These are phyloP conservation scores for Caenorhabditis sp. DNA, from an alignment of 2,888 invertebrate genomes.

Conservation along the genomic window DNA sequence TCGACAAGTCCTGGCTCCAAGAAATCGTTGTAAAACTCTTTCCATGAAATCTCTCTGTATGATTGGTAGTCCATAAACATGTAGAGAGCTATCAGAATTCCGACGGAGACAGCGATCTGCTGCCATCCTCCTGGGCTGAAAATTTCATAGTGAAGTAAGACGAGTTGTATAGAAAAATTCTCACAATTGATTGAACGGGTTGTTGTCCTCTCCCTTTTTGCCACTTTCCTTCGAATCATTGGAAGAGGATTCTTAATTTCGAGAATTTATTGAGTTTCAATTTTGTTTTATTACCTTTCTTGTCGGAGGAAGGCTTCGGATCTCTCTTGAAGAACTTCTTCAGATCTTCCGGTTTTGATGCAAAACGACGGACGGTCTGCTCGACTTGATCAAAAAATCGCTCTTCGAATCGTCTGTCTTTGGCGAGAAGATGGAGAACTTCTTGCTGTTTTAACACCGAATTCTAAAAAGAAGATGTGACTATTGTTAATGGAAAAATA, in stretches of 20 bases:
- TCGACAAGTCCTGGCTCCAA: constrained; percentile 86
- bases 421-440: constrained; percentile 65
- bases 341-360: constrained; percentile 61
- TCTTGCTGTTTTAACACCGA: constrained; percentile 62
- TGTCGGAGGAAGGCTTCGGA: constrained; percentile 30
- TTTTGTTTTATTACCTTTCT: constrained; percentile 20
- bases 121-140: constrained; percentile 73
- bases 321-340: constrained; percentile 64
- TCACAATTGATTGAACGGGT: constrained; percentile 64
- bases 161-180: too few species aligned
- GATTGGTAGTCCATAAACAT: constrained; percentile 74
- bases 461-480: constrained; percentile 19
- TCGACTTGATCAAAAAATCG: constrained; percentile 67
- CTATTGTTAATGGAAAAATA: background rate
- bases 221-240: constrained; percentile 38
- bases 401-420: constrained; percentile 71
- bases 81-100: constrained; percentile 71
- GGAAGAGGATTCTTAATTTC: constrained; percentile 49
- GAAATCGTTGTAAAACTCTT: constrained; percentile 81
- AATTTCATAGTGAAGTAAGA: constrained; percentile 1
- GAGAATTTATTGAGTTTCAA: background rate
- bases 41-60: constrained; percentile 82
- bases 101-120: constrained; percentile 74
- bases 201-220: constrained; percentile 44
- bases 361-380: constrained; percentile 56